phyloP scores from a whole-genome alignment of 2,888 invertebrate species.

The Drepanosiphum platanoidis region DNA sequence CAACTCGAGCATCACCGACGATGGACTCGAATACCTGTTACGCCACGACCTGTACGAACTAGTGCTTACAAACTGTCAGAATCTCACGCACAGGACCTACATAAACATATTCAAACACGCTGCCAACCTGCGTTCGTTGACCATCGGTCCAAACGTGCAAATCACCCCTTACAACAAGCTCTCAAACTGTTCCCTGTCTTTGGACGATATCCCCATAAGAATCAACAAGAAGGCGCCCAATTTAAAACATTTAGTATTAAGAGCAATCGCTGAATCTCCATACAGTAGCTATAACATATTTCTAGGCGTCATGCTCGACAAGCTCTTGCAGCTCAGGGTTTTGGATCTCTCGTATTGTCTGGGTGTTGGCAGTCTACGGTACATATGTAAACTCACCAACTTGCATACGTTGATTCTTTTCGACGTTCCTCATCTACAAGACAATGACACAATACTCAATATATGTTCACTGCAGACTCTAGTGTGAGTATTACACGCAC shows the following conservation, averaged over 20 bases:
- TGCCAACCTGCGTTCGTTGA: conserved; percentile 76
- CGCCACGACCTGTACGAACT: conserved; percentile 79
- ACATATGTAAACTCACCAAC: conserved; percentile 44
- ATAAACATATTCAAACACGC: conserved; percentile 77
- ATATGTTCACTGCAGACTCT: conserved; percentile 56
- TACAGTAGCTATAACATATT: conserved; percentile 27
- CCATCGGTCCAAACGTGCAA: conserved; percentile 76
- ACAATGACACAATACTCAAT: conserved; percentile 45
- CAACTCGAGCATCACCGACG: conserved; percentile 78
- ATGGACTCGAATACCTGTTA: conserved; percentile 76
- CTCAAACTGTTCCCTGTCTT: conserved; percentile 42
- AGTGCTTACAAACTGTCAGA: conserved; percentile 79
- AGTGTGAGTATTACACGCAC: conserved; percentile 66
- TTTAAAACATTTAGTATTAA: conserved; percentile 43
- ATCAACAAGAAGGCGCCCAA: conserved; percentile 45
- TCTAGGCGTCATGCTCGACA: conserved; percentile 38
- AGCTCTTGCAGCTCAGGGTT: conserved; percentile 58
- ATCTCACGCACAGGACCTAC: conserved; percentile 74
- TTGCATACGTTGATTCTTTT: conserved; percentile 63
- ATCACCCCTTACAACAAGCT: conserved; percentile 70
- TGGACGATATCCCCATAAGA: conserved; percentile 52
- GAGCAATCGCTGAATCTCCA: conserved; percentile 35
- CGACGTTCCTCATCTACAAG: conserved; percentile 59
- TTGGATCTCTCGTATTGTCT: conserved; percentile 62
- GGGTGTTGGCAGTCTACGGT: conserved; percentile 51